A percentile compares a stretch with the other conserved stretches of the same genome.
These are phyloP conservation scores for Aelia acuminata DNA, from an alignment of 2,888 invertebrate species.

Conservation along the genomic window DNA sequence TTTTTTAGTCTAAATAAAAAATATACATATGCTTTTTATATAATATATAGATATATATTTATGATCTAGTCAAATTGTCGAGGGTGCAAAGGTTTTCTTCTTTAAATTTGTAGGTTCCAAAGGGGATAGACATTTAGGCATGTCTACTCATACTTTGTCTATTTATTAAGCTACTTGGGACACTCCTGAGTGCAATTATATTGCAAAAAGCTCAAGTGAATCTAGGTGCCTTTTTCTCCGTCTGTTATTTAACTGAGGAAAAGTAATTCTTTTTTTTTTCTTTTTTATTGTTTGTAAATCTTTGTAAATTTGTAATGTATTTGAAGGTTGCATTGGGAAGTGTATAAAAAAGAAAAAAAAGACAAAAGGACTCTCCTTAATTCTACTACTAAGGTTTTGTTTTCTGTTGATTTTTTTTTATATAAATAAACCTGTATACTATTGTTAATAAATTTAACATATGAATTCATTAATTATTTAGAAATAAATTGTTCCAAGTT, in stretches of 20 bases:
- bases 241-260: conserved; percentile 56
- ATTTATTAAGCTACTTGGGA: conserved; percentile 50
- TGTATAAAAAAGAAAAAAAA: conserved; percentile 52
- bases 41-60: conserved; percentile 54
- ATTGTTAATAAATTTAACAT: conserved; percentile 57
- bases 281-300: conserved; percentile 54
- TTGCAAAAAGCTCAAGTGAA: conserved; percentile 58
- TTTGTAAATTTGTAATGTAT: conserved; percentile 58
- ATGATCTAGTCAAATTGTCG: conserved; percentile 58
- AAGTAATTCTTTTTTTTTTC: conserved; percentile 52
- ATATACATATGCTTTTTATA: conserved; percentile 51
- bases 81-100: conserved; percentile 53
- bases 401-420: conserved; percentile 51
- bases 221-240: conserved; percentile 61
- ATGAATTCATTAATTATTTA: conserved; percentile 56
- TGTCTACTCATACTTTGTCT: conserved; percentile 20
- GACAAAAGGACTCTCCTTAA: conserved; percentile 42
- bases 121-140: conserved; percentile 37
- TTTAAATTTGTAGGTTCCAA: conserved; percentile 33
- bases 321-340: conserved; percentile 39
- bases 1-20: conserved; percentile 53
- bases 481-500: conserved; percentile 60
- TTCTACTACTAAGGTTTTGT: conserved; percentile 31
- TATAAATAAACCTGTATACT: conserved; percentile 56
- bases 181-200: conserved; percentile 47